Percentiles rank a stretch among this genome's conserved stretches.
Conservation (phyloP, 2,113 vertebrate species). For the Isurus oxyrinchus region DNA sequence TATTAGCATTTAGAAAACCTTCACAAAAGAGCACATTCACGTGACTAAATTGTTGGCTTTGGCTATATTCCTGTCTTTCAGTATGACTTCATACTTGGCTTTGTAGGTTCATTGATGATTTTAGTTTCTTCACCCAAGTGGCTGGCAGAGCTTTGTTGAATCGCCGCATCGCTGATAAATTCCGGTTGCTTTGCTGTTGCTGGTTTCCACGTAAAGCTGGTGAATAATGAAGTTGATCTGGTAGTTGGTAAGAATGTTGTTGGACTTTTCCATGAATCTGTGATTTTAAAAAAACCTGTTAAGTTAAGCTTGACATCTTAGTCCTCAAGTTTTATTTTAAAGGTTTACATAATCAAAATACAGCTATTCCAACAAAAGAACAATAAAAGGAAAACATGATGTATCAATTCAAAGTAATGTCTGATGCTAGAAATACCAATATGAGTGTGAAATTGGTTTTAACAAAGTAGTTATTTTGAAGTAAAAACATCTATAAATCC, state of each 20-base stretch:
- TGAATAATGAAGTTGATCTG: too few relatives aligned
- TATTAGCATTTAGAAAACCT: not conserved
- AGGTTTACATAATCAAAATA: not conserved
- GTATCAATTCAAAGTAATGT: not conserved
- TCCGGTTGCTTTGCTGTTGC: not conserved
- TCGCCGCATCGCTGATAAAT: not conserved
- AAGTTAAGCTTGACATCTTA: not conserved
- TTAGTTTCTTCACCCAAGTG: not conserved
- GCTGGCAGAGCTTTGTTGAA: constrained; percentile 16
- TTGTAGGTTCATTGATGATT: not conserved
- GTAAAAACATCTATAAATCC: not conserved
- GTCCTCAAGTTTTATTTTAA: not conserved
- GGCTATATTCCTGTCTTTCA: not conserved
- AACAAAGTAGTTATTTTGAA: not conserved
- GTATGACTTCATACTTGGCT: not conserved
- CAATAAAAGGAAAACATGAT: not conserved
- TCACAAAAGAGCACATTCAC: not conserved
- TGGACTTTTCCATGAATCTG: not conserved
- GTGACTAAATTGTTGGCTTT: not conserved
- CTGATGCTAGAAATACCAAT: not conserved
- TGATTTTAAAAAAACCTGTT: not conserved
- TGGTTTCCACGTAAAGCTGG: not conserved
- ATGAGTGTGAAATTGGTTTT: not conserved
- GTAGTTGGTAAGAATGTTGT: not conserved
- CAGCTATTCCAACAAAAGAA: not conserved